A percentile compares a stretch with the other conserved stretches of the same genome.
These are phyloP conservation scores for Agrochola lychnidis DNA, from an alignment of 2,888 invertebrate species.

Conservation along the genomic window DNA sequence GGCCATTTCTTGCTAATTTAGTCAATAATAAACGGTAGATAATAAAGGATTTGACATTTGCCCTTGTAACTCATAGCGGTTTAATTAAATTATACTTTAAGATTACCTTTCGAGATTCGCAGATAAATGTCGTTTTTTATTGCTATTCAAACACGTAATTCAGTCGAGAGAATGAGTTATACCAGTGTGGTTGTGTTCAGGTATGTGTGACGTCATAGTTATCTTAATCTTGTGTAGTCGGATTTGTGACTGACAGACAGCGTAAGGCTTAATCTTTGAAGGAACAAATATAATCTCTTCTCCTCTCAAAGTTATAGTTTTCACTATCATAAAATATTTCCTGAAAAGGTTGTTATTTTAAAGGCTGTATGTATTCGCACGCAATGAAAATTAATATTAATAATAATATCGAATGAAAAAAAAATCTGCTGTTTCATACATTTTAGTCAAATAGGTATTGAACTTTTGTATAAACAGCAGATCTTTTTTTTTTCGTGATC, in stretches of 20 bases:
- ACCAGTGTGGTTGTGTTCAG: constrained; percentile 34
- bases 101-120: neutral
- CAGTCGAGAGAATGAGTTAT: constrained; percentile 27
- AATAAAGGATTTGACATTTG: neutral
- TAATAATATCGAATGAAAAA: no score
- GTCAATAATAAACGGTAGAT: no score
- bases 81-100: neutral
- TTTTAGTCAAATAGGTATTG: no score
- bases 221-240: neutral
- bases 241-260: neutral
- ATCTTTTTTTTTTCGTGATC: no score
- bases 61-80: neutral
- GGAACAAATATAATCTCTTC: neutral
- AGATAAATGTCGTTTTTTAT: neutral
- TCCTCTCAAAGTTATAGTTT: neutral
- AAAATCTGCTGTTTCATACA: no score
- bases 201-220: constrained; percentile 8
- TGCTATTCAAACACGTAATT: neutral
- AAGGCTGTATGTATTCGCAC: neutral
- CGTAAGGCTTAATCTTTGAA: neutral
- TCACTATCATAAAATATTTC: neutral
- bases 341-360: neutral
- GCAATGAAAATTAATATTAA: no score
- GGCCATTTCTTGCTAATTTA: no score
- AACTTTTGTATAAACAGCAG: no score